Percentiles rank a stretch among this genome's conserved stretches.
Conservation (phyloP, 2,113 vertebrate genomes). For the Pycnonotus jocosus region DNA sequence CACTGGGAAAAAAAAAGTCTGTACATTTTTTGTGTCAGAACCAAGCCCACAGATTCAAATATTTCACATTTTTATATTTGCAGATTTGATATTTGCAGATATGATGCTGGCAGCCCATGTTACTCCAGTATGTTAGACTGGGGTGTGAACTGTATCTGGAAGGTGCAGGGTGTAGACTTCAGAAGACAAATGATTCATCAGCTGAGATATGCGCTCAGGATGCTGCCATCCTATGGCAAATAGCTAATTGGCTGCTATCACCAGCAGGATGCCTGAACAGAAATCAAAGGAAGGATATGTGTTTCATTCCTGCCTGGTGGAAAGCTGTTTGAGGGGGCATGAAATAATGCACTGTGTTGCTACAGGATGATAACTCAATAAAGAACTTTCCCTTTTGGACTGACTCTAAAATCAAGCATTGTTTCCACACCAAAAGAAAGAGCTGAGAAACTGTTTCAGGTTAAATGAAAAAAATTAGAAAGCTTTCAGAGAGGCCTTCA, state of each 20-base stretch:
- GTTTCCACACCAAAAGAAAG: neutral
- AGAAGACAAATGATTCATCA: neutral
- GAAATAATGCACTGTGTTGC: neutral
- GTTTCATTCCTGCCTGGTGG: neutral
- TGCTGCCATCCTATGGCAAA: neutral
- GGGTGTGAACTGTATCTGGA: neutral
- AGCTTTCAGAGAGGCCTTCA: neutral
- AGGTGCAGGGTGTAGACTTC: neutral
- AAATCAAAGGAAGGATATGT: neutral
- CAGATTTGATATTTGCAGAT: neutral
- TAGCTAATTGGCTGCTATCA: neutral
- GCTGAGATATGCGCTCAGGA: neutral
- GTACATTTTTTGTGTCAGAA: neutral
- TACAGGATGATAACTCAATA: neutral
- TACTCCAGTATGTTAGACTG: neutral
- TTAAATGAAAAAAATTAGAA: neutral
- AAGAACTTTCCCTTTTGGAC: neutral
- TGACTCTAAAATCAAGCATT: neutral
- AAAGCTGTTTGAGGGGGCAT: neutral
- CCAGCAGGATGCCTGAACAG: neutral
- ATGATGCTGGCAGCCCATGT: neutral
- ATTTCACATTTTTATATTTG: neutral
- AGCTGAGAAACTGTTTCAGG: neutral
- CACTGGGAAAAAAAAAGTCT: neutral
- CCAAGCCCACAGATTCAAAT: neutral